Conservation (phyloP, 2,113 vertebrate species). For the Chloroceryle aenea region DNA sequence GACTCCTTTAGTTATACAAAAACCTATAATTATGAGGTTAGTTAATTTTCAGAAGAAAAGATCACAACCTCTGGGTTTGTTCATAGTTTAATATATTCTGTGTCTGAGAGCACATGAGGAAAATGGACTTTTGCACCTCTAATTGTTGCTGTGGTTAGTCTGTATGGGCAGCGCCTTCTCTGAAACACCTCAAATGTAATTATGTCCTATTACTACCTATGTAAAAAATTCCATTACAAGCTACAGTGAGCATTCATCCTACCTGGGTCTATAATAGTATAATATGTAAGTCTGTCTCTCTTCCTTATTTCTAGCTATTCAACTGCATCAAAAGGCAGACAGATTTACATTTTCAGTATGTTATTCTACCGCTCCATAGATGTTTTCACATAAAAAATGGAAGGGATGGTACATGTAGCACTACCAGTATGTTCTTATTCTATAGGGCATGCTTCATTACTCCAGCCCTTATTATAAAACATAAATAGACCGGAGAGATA, state of each 20-base stretch:
- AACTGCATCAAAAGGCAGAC: neutral
- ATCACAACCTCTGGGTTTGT: neutral
- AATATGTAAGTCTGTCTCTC: neutral
- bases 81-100: neutral
- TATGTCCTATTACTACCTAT: slow-evolving; percentile 21
- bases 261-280: neutral
- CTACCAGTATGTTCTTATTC: neutral
- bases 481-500: neutral
- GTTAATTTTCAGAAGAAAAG: slow-evolving; percentile 28
- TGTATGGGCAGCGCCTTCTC: neutral
- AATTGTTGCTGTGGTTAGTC: neutral
- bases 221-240: slow-evolving; percentile 26
- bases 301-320: slow-evolving; percentile 27
- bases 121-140: neutral
- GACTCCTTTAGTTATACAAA: neutral
- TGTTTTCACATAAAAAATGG: neutral
- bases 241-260: slow-evolving; percentile 1
- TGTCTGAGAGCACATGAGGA: neutral
- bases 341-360: neutral
- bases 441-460: neutral
- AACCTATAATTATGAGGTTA: neutral
- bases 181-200: neutral
- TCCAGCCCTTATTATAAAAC: neutral
- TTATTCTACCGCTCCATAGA: neutral
- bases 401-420: neutral